Base-by-base conservation (phyloP, 2,797 vertebrate genomes). In the Sebastes minor region DNA sequence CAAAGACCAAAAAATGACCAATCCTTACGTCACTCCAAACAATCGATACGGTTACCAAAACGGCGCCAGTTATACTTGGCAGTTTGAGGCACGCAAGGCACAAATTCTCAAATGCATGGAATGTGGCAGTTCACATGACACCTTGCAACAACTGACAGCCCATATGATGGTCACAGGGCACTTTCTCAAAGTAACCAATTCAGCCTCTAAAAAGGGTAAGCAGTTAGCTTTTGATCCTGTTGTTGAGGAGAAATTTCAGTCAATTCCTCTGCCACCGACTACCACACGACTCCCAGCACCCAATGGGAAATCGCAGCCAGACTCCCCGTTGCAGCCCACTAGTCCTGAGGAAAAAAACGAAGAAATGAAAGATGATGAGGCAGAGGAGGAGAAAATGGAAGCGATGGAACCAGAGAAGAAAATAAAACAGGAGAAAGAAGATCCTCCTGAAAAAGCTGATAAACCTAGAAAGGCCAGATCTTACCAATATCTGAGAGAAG, bases 31-130 rank as follows among this genome's bases (percentile, higher is more conserved):
- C 91, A 99, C 98, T 0, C 97, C 98, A 42, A 99, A 99, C 91
- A 99, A 99, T 91, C 97, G 98, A 74, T 99, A 99, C 0, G 98
- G 98, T 92, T 99, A 99, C 95, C 98, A 99, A 95, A 99, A 99
- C 13, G 98, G 98, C 74, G 98, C 98, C 91, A 99, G 98, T 92
- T 99, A 99, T 86, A 99, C 98, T 49, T 99, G 98, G 98, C 98
- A 99, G 93, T 99, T 99, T 57, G 98, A 99, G 93, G 98, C 98
- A 49, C 96, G 98, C 63, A 99, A 99, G 90, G 98, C 98, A 42
- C 98, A 99, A 92, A 99, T 99, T 93, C 96, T 99, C 38, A 99
- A 99, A 92, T 99, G 98, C 93, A 99, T 99, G 98, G 98, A 99
- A 88, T 99, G 98, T 7, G 98, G 98, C 76, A 99, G 98, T 92